Evolutionary conservation across 2,888 invertebrate genomes (phyloP), one percentile per base, ranked within the genome.

Genomic region (Papilio elwesi): DNA sequence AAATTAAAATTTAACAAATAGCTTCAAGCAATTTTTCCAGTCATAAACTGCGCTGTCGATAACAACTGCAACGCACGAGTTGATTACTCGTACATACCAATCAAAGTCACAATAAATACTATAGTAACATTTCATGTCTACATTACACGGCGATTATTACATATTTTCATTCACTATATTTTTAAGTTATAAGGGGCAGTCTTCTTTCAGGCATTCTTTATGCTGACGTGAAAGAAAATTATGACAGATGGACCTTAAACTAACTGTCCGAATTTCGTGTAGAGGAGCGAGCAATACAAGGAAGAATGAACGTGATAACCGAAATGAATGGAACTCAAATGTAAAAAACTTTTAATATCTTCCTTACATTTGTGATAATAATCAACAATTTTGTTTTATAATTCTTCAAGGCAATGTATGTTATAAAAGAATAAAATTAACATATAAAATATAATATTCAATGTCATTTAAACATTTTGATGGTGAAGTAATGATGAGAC

Each of bases 11-110:
- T 38, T 59, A 9, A n/a, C 36, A 38, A 59, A 12, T 16, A 12
- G 26, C 51, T 7, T 16, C 15, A 36, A n/a, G 38, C 38, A 59
- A 13, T 59, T 59, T 59, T 59, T 59, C 38, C 59, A 43, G 59
- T 59, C 38, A 43, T 59, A 59, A 59, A 59, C n/a, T 43, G 4
- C 57, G n/a, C 38, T n/a, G 43, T 43, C 15, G 43, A 43, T 59
- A 59, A 10, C 38, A 59, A 10, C 0, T 59, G n/a, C 8, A 59
- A 59, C 15, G 43, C 38, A 43, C 59, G 59, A 59, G n/a, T 43
- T 59, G 59, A 43, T 43, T 26, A 26, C 26, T 26, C 26, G 26
- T 59, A 38, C 38, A 59, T 15, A 59, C 15, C 59, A 43, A 57
- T 36, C 43, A 57, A 57, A 38, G 55, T 57, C 38, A 43, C n/a